Percentiles rank a stretch among this genome's conserved stretches.
Evolutionary conservation across 2,113 vertebrate species (phyloP).

Genomic region (Calcarius ornatus): DNA sequence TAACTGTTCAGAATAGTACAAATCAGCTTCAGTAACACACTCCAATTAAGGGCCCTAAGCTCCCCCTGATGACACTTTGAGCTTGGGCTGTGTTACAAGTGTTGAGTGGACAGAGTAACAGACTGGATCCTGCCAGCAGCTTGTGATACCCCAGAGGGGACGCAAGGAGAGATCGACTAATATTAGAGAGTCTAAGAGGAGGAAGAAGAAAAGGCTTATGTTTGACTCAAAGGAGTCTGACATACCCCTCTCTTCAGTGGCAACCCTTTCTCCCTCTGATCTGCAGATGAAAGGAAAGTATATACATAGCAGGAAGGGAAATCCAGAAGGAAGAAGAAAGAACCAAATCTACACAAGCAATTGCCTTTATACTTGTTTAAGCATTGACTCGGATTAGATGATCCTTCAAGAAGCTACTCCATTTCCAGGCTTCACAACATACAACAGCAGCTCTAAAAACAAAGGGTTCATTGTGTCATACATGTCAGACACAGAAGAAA

Average conservation of each 20-base stretch:
- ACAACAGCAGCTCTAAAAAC: not conserved
- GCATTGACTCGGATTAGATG: not conserved
- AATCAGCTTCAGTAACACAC: not conserved
- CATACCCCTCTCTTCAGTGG: not conserved
- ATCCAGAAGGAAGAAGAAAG: not conserved
- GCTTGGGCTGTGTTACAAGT: not conserved
- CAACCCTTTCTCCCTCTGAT: not conserved
- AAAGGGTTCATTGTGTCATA: not conserved
- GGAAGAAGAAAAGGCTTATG: not conserved
- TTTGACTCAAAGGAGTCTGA: not conserved
- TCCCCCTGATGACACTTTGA: not conserved
- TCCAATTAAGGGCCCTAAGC: not conserved
- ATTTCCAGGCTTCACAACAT: not conserved
- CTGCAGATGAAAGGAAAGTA: not conserved
- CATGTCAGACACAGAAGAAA: not conserved
- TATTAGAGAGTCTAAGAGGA: not conserved
- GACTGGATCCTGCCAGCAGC: not conserved
- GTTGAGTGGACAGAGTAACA: not conserved
- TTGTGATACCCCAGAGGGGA: not conserved
- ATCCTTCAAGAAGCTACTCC: not conserved
- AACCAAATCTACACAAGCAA: not conserved
- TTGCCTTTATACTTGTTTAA: not conserved
- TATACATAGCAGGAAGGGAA: not conserved
- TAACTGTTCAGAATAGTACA: not conserved
- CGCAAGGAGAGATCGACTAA: not conserved